Evolutionary conservation across 2,113 vertebrate genomes (phyloP), one percentile per base, ranked within the genome.

Genomic region (Peromyscus polionotus): DNA sequence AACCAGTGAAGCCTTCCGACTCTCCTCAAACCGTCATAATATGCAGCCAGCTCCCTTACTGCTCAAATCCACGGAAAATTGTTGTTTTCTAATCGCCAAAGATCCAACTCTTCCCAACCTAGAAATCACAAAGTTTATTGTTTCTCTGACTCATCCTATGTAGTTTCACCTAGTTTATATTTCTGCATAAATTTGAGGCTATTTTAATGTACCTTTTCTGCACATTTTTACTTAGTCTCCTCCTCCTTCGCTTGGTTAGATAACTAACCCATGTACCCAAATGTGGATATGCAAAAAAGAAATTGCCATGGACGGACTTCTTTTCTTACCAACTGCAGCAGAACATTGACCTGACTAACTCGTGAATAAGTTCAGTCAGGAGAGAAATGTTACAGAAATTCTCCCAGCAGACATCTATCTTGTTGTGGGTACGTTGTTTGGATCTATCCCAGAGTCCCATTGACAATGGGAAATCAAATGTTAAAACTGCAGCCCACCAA

Each of bases 181-280:
- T 95, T 96, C 95, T 94, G 72, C 85, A 96, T 97, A 95, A 93
- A 93, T 92, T 92, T 95, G 51, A 45, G 94, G 65, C 54, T 97
- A 95, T 97, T 98, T 97, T 95, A 97, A 91, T 91, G 61, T 92
- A 85, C 20, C 48, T 76, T 95, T 95, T 95, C 45, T 96, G 85
- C 33, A 95, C 48, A 90, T 75, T 95, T 95, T 97, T 61, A 72
- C 51, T 92, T 92, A 83, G 75, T 70, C 88, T 90, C 76, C 22
- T 54, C 67, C 51, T 94, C 75, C 59, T 96, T 89, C 70, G 54
- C 92, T 85, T 95, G 88, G 70, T 95, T 97, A 97, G 90, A 93
- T 96, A 96, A 98, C 89, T 81, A 88, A 85, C 68, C 63, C 85
- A 70, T 63, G 88, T 5, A 77, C 83, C 39, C 79, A 95, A 94